Percentiles rank a stretch among this genome's conserved stretches.
phyloP scores from a whole-genome alignment of 2,888 invertebrate genomes.

The Plagodis dolabraria region DNA sequence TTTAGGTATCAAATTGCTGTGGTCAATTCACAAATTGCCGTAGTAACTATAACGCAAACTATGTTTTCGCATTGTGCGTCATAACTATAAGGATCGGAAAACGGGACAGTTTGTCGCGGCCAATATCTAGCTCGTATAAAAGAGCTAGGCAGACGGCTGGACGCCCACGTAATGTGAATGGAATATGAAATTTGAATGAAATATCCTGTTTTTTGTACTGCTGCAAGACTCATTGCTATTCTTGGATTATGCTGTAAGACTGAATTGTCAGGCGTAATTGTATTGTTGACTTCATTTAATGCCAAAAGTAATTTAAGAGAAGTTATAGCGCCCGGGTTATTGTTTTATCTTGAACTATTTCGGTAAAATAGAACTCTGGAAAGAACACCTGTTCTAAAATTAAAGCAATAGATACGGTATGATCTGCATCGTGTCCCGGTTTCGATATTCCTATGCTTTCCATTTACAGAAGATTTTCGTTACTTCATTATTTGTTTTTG shows the following conservation, averaged over 20 bases:
- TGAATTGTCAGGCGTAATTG: constrained; percentile 8
- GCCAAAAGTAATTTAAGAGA: too few species aligned
- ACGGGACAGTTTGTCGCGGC: background rate
- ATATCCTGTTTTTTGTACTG: constrained; percentile 33
- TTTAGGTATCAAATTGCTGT: background rate
- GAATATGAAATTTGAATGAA: constrained; percentile 32
- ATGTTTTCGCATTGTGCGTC: background rate
- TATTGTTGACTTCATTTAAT: constrained; percentile 4
- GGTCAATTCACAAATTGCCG: background rate
- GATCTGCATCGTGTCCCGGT: too few species aligned
- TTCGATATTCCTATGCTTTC: too few species aligned
- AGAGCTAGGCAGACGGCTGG: constrained; percentile 14
- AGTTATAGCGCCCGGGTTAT: too few species aligned
- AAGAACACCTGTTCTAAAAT: too few species aligned
- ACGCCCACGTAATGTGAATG: constrained; percentile 29
- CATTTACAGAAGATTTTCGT: too few species aligned
- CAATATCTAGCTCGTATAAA: background rate
- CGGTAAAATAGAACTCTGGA: too few species aligned
- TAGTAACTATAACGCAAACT: background rate
- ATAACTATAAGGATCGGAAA: background rate
- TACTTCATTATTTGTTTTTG: too few species aligned
- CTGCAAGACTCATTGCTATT: constrained; percentile 29
- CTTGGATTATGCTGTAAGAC: constrained; percentile 23
- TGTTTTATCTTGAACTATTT: too few species aligned
- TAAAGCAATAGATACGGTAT: too few species aligned